Evolutionary conservation across 2,797 vertebrate genomes (phyloP).

Genomic region (Pempheris klunzingeri): DNA sequence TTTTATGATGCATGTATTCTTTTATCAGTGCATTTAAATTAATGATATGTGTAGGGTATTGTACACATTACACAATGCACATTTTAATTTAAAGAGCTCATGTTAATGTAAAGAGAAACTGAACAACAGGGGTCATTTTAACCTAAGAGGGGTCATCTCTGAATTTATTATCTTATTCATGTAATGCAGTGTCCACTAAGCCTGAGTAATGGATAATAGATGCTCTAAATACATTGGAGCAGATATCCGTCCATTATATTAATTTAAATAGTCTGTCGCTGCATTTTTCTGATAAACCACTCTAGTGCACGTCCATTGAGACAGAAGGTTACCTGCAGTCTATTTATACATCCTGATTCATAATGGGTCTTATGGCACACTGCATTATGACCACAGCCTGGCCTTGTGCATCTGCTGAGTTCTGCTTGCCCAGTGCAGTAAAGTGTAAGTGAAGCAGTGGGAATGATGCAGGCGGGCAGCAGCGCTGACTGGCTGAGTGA

Average conservation of each 20-base stretch:
- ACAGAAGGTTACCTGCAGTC: constrained; percentile 36
- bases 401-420: constrained; percentile 57
- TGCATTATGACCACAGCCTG: constrained; percentile 47
- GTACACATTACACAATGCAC: neutral
- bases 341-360: constrained; percentile 66
- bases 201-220: constrained; percentile 2
- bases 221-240: neutral
- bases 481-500: constrained; percentile 51
- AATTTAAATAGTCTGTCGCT: constrained; percentile 35
- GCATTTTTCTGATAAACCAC: constrained; percentile 42
- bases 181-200: constrained; percentile 28
- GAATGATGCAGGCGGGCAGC: constrained; percentile 39
- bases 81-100: constrained; percentile 24
- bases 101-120: constrained; percentile 4
- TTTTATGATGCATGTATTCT: neutral
- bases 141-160: neutral
- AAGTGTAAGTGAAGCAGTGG: constrained; percentile 46
- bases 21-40: constrained; percentile 6
- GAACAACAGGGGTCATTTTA: constrained; percentile 2
- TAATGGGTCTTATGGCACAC: constrained; percentile 24
- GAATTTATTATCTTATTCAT: constrained; percentile 11
- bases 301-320: constrained; percentile 24
- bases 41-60: neutral
- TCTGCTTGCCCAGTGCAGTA: constrained; percentile 42
- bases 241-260: constrained; percentile 35